Evolutionary conservation across 2,113 vertebrate genomes (phyloP), one percentile per base, ranked within the genome.

Genomic region (Bungarus multicinctus): DNA sequence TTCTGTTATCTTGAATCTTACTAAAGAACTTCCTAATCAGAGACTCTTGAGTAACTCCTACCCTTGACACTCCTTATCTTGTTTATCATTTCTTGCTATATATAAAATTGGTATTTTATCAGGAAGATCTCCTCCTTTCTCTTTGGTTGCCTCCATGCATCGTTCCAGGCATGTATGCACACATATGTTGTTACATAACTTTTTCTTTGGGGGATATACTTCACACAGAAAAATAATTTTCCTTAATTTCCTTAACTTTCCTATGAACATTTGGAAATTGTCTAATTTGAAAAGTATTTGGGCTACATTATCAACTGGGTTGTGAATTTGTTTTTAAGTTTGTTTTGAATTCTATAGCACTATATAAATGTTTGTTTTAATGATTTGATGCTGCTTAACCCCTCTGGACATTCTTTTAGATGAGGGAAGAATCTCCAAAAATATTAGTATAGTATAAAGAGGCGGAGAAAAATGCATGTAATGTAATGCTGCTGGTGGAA

Each of bases 271-370:
- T 34, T 86, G 93, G 93, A 94, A 96, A 89, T 96, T 94, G 96
- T 93, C 95, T 96, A 95, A 96, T 95, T 93, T 94, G 89, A 30
- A 60, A 96, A 92, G 88, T 87, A 96, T 96, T 96, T 96, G 93
- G 89, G 95, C 95, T 95, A 95, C 90, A 94, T 93, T 89, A 27
- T 87, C 25, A 87, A 87, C 2, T 47, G 85, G 23, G 2, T 85
- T 54, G 11, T 1, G 1, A 16, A 20, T 64, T 90, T 39, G 64
- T 25, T 34, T 91, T 53, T 54, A 91, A 54, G 34, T 47, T 74
- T 81, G 39, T 22, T 60, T 64, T 47, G 88, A 45, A 43, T 43
- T 60, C 12, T 52, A 87, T 27, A 87, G 39, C 39, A 47, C 25
- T 60, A 81, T 53, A 14, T 25, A 74, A 39, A 54, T 45, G 55